Evolutionary conservation across 2,888 invertebrate genomes (phyloP).

Genomic region (Neoitamus cyanurus): DNA sequence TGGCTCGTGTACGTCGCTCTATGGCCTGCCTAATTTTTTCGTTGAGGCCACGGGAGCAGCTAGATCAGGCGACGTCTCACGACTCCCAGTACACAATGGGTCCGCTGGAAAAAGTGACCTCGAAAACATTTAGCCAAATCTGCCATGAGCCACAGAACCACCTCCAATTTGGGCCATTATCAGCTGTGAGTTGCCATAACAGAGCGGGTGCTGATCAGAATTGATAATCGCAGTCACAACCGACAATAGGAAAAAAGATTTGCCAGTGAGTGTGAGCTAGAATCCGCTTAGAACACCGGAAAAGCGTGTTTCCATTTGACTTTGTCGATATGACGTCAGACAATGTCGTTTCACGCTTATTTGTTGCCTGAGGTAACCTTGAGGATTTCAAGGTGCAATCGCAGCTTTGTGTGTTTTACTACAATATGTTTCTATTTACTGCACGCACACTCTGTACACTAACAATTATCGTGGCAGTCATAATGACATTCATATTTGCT

Average conservation of each 20-base stretch:
- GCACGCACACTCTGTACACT: conserved; percentile 20
- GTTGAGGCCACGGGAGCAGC: neutral
- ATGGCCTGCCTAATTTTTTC: neutral
- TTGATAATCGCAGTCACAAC: neutral
- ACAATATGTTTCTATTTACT: conserved; percentile 28
- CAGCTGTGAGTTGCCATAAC: neutral
- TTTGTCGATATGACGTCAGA: conserved; percentile 34
- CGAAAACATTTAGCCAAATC: conserved; percentile 24
- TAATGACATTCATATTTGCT: neutral
- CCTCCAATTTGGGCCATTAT: conserved; percentile 28
- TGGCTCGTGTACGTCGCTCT: neutral
- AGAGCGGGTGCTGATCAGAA: neutral
- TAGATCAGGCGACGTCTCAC: conserved; percentile 19
- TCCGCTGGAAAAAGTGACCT: conserved; percentile 27
- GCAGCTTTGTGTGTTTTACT: conserved; percentile 26
- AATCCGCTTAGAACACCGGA: conserved; percentile 40
- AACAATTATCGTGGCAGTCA: conserved; percentile 13
- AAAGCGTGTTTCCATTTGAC: conserved; percentile 39
- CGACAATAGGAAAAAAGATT: neutral
- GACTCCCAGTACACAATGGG: neutral
- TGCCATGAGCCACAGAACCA: conserved; percentile 12
- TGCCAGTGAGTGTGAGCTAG: neutral
- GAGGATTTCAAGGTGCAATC: conserved; percentile 49
- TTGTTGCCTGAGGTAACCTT: conserved; percentile 40
- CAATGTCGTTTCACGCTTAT: conserved; percentile 2